A percentile compares a stretch with the other conserved stretches of the same genome.
Evolutionary conservation across 2,888 invertebrate genomes (phyloP).

Genomic region (Diaphora mendica): DNA sequence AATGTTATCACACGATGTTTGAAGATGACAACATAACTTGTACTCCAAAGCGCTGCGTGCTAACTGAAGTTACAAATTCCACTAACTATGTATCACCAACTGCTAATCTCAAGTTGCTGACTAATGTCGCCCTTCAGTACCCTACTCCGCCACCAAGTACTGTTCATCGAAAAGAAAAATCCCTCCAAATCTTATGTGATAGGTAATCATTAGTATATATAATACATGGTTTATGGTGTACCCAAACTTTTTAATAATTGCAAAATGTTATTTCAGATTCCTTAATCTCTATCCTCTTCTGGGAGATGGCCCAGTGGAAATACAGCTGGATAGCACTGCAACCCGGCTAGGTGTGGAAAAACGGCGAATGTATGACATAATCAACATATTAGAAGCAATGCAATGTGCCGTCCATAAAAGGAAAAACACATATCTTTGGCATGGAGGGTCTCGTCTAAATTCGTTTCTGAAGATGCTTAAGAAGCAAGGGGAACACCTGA

Average conservation of each 20-base stretch:
- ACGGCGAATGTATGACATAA: slow-evolving; percentile 90
- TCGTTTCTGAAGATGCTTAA: slow-evolving; percentile 88
- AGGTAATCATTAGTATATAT: slow-evolving; percentile 72
- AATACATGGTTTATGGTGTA: not conserved
- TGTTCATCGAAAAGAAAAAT: slow-evolving; percentile 86
- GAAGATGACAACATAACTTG: slow-evolving; percentile 83
- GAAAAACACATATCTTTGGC: slow-evolving; percentile 90
- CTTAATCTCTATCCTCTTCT: slow-evolving; percentile 85
- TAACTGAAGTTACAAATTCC: slow-evolving; percentile 86
- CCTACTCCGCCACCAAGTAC: slow-evolving; percentile 84
- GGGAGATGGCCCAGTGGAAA: slow-evolving; percentile 82
- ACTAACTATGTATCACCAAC: slow-evolving; percentile 87
- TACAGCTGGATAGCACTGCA: slow-evolving; percentile 89
- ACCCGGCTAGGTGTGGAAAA: slow-evolving; percentile 88
- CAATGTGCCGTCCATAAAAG: slow-evolving; percentile 89
- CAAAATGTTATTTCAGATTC: slow-evolving; percentile 74
- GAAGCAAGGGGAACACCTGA: slow-evolving; percentile 85
- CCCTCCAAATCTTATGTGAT: slow-evolving; percentile 87
- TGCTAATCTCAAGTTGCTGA: slow-evolving; percentile 89
- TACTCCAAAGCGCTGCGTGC: slow-evolving; percentile 84
- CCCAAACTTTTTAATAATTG: slow-evolving; percentile 13
- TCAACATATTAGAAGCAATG: slow-evolving; percentile 90
- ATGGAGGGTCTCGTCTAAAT: slow-evolving; percentile 88
- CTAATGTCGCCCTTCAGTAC: slow-evolving; percentile 87
- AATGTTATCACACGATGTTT: slow-evolving; percentile 84